phyloP scores from a whole-genome alignment of 37 sponge, comb jelly and placozoan genomes.

The Tethya wilhelma region DNA sequence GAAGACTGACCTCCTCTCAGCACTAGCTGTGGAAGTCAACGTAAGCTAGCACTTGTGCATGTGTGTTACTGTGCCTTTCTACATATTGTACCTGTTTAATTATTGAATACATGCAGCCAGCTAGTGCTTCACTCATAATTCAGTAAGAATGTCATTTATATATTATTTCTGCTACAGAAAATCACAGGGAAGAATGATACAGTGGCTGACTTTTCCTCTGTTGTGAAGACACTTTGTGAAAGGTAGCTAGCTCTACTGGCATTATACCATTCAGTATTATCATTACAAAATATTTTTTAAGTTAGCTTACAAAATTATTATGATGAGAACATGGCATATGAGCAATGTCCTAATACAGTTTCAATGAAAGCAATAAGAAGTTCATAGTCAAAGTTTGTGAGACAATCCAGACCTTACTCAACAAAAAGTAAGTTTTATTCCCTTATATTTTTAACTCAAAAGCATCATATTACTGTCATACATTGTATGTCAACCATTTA shows the following conservation, averaged over 20 bases:
- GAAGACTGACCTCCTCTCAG: conserved; percentile 54
- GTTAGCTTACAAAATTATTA: too few species aligned
- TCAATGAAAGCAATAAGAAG: conserved; percentile 39
- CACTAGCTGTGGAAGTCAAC: conserved; percentile 63
- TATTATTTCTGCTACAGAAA: not conserved
- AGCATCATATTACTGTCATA: not conserved
- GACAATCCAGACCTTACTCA: conserved; percentile 23
- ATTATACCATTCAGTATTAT: not conserved
- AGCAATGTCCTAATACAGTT: not conserved
- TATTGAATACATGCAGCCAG: too few species aligned
- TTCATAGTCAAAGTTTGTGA: conserved; percentile 56
- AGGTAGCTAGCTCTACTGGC: not conserved
- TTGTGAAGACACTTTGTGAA: conserved; percentile 27
- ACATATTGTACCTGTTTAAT: too few species aligned
- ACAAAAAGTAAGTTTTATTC: not conserved
- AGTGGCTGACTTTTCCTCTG: not conserved
- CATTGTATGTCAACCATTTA: not conserved
- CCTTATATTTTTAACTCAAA: not conserved
- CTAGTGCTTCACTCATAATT: too few species aligned
- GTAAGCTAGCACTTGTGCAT: conserved; percentile 28
- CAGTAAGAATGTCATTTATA: conserved; percentile 8
- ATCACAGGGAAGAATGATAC: conserved; percentile 21
- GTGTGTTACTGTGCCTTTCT: not conserved
- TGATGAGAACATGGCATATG: not conserved
- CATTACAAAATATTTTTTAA: too few species aligned